Evolutionary conservation across 2,113 vertebrate species (phyloP), one percentile per base, ranked within the genome.

Genomic region (Lota lota): DNA sequence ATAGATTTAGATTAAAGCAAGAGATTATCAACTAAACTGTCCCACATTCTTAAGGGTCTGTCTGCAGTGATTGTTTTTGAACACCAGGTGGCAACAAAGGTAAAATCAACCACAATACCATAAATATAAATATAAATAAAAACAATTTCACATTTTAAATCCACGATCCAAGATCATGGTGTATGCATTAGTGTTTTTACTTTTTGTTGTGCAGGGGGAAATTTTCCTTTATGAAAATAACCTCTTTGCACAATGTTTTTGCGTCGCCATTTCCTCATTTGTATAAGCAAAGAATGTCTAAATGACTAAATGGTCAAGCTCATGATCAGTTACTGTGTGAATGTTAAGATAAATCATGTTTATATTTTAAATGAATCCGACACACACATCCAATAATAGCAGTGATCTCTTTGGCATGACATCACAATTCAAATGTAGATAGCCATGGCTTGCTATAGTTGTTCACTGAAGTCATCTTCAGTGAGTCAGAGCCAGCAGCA

Each of bases 401-500:
- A 47, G 40, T 47, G 40, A 12, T 47, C 10, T 47, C 40, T 47
- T 47, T 11, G 40, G 8, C 1, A 47, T 47, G 40, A 10, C 40
- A 47, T 47, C 40, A 47, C 40, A 47, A 47, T 47, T 47, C 7
- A 47, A 47, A 47, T 47, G 6, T 47, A 14, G 40, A 47, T 11
- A 8, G 40, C 40, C 40, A 11, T 14, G 2, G 40, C 40, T 47
- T 47, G 40, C 40, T 47, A 10, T 14, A 47, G 7, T 47, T 8
- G 40, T 47, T 47, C 12, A 47, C 40, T 47, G 40, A 47, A 47
- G 10, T 47, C 40, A 73, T 76, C 80, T 59, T 70, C 50, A 11
- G 70, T 75, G 73, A 82, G 73, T 67, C 64, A 5, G 6, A 82
- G 61, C 73, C 79, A 83, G 81, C 76, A 76, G 84, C 79, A 85